phyloP scores from a whole-genome alignment of 2,113 vertebrate genomes.

The Oxyura jamaicensis region DNA sequence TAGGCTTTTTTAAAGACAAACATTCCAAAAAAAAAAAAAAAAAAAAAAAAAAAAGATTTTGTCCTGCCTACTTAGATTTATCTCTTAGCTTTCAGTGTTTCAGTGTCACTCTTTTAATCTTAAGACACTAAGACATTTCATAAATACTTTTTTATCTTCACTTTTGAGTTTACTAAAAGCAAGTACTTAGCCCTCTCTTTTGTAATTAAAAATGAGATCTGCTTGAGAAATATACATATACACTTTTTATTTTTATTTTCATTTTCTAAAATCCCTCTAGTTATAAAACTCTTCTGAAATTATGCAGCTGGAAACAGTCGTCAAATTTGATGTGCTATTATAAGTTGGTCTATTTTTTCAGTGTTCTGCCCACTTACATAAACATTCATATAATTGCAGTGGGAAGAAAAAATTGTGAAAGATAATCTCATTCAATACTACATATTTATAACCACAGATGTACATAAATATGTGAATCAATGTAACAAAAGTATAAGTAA shows the following conservation, averaged over 20 bases:
- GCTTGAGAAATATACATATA: not conserved
- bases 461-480: not conserved
- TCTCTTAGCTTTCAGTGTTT: conserved; percentile 56
- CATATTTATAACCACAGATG: not conserved
- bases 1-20: conserved; percentile 37
- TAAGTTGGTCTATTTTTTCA: not conserved
- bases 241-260: not conserved
- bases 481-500: not conserved
- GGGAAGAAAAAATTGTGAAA: not conserved
- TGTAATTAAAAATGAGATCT: conserved; percentile 27
- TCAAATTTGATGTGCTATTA: not conserved
- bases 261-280: not conserved
- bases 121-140: conserved; percentile 34
- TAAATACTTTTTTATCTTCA: conserved; percentile 25
- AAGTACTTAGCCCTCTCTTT: not conserved
- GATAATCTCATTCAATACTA: not conserved
- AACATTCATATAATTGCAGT: not conserved
- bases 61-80: conserved; percentile 56
- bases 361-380: not conserved
- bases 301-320: not conserved
- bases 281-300: not conserved
- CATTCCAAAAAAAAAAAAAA: not conserved
- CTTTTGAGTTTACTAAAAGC: conserved; percentile 25
- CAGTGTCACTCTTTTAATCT: conserved; percentile 7
- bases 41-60: conserved; percentile 28